Conservation (phyloP, 2,113 vertebrate genomes). For the Lanius collurio region DNA sequence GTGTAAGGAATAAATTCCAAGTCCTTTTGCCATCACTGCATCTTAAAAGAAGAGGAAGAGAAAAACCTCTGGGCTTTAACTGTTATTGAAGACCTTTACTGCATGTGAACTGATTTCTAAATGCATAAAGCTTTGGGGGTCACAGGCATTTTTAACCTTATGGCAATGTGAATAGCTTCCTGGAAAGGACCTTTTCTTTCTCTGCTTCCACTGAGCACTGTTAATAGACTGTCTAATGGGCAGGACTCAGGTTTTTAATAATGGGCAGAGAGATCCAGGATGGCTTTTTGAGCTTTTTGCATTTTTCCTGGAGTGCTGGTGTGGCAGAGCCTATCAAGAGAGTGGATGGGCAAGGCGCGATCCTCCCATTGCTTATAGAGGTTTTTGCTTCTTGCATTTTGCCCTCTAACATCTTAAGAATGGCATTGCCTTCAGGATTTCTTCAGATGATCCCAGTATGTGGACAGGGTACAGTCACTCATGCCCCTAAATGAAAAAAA, state of each 20-base stretch:
- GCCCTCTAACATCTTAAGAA: neutral
- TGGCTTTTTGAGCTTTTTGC: neutral
- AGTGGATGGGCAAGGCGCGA: accelerated
- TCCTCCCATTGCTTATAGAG: neutral
- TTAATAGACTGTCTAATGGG: constrained; percentile 11
- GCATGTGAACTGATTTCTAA: neutral
- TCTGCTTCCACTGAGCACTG: neutral
- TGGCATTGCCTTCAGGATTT: neutral
- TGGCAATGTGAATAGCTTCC: neutral
- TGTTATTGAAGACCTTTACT: neutral
- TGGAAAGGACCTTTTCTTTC: neutral
- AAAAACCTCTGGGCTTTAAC: constrained; percentile 19
- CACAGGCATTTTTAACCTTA: neutral
- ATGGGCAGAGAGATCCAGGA: neutral
- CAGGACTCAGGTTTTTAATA: neutral
- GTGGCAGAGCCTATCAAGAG: neutral
- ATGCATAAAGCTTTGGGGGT: neutral
- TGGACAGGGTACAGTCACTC: neutral
- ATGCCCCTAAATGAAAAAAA: neutral
- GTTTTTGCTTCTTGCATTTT: neutral
- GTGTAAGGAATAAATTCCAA: constrained; percentile 48
- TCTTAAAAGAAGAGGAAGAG: constrained; percentile 19
- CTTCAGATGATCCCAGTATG: neutral
- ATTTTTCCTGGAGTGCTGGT: neutral
- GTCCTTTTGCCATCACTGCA: neutral